Percentiles rank a stretch among this genome's conserved stretches.
These are phyloP conservation scores for Linnaemya tessellans DNA, from an alignment of 2,888 invertebrate species.

Conservation along the genomic window DNA sequence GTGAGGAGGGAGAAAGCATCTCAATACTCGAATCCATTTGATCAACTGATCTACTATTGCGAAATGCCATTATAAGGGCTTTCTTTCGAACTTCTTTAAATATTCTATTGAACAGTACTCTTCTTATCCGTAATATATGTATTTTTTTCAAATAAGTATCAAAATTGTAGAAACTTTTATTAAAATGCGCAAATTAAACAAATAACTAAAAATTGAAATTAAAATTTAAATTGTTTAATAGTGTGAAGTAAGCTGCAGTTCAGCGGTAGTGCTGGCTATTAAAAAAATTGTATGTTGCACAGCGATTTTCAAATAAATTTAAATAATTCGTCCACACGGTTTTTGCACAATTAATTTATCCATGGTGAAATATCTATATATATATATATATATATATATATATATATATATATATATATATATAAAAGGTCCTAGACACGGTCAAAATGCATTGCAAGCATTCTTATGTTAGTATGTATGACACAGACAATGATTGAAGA, in stretches of 20 bases:
- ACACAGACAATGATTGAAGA: no score
- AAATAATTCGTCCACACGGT: no score
- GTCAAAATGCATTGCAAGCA: no score
- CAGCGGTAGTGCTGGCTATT: background rate
- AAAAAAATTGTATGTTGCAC: background rate
- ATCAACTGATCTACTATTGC: conserved; percentile 75
- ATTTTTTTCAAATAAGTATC: conserved; percentile 16
- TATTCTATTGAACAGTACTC: background rate
- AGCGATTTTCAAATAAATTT: background rate
- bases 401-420: no score
- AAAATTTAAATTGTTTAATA: conserved; percentile 44
- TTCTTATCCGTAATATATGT: background rate
- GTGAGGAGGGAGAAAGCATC: conserved; percentile 79
- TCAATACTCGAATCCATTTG: conserved; percentile 79
- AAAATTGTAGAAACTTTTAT: conserved; percentile 2
- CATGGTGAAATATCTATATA: background rate
- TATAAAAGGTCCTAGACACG: no score
- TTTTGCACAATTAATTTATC: background rate
- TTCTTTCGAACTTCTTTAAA: background rate
- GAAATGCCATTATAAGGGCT: conserved; percentile 77
- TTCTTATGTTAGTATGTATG: no score
- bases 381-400: no score
- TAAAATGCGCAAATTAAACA: conserved; percentile 34
- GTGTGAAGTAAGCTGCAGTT: conserved; percentile 54
- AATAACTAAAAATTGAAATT: conserved; percentile 52